Base-by-base conservation (phyloP, 2,888 invertebrate species). In the Stegophylla sp. region DNA sequence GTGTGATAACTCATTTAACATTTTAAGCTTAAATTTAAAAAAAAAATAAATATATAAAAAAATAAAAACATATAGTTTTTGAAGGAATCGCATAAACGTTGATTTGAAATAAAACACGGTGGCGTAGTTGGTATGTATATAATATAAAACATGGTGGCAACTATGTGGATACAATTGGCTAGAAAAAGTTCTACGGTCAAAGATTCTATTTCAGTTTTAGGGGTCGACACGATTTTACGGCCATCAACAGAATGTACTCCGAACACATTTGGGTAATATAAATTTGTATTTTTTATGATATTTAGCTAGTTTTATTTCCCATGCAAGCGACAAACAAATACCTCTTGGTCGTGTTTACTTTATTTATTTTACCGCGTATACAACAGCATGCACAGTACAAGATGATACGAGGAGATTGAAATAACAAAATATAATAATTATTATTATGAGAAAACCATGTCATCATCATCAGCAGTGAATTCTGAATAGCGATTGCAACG, bases 261-360 rank as follows among this genome's bases (percentile, higher is more conserved):
- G 48, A 74, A 64, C 64, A 41, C 17, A 51, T 63, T 73, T 28
- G 23, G 12, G 61, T 48, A 20, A 15, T 48, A 48, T 74, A 61
- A 61, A 48, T 45, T 59, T 17, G 61, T 61, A n/a, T n/a, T 74
- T 75, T 75, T 75, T 75, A 75, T 51, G 63, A 75, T 75, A 64
- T 75, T 75, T 75, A 48, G 41, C 51, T 51, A 75, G 75, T 75
- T 64, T 10, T 34, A 51, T 75, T 53, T 26, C 59, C 48, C 20
- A 23, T 15, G 28, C 20, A 15, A 23, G 20, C 15, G 9, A 74
- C 61, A 20, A 73, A 73, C 51, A 75, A 59, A 56, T n/a, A 26
- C 43, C 43, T 17, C 13, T 1, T 63, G 15, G 10, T n/a, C 20
- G 20, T 74, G 74, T 74, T 74, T 74, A 34, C 63, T 63, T 28